phyloP scores from a whole-genome alignment of 53 echinoderm and acorn worm genomes.

The Luidia sarsii region DNA sequence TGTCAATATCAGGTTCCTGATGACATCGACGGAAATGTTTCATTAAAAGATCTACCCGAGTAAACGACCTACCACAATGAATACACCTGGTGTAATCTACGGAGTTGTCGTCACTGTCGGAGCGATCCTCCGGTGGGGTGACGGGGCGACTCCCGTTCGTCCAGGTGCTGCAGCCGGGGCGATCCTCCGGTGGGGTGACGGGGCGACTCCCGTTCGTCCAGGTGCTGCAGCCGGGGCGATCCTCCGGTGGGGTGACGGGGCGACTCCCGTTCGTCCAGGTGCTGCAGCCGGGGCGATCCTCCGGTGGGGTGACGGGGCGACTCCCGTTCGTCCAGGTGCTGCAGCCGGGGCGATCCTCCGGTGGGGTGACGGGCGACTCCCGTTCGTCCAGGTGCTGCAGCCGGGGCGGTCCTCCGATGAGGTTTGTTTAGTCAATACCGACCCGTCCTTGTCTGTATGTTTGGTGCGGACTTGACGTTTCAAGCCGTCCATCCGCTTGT shows the following conservation, averaged over 20 bases:
- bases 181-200: neutral
- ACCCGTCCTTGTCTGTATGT: neutral
- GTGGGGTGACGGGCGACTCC: too few relatives aligned
- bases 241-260: neutral
- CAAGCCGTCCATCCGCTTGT: neutral
- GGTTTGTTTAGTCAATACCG: neutral
- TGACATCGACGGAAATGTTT: neutral
- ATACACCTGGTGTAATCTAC: neutral
- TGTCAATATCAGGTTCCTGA: neutral
- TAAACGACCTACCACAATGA: neutral
- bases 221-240: neutral
- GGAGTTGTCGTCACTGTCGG: neutral
- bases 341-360: neutral
- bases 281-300: conserved; percentile 1
- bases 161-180: conserved; percentile 1
- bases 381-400: neutral
- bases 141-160: neutral
- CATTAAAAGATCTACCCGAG: neutral
- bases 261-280: neutral
- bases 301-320: neutral
- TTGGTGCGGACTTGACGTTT: neutral
- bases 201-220: neutral
- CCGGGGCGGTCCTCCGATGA: conserved; percentile 1
- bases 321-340: neutral
- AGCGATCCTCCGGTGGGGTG: neutral